Conservation (phyloP, 2,888 invertebrate genomes). For the Aleiodes alternator region DNA sequence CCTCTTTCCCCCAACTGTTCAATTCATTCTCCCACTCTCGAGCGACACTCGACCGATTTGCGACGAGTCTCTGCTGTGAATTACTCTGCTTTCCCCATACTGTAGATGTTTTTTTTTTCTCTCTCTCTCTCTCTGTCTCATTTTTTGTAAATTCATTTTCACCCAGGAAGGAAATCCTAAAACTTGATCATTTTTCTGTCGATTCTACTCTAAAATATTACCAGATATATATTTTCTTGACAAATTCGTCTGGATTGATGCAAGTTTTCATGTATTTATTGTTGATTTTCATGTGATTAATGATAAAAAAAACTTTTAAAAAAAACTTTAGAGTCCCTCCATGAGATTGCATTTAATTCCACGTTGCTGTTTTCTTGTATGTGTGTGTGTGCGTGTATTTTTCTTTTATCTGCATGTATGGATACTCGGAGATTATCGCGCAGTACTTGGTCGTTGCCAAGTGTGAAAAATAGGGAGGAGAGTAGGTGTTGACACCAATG, state of each 20-base stretch:
- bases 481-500: slow-evolving; percentile 40
- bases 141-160: not conserved
- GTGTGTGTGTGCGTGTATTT: too few species aligned
- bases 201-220: not conserved
- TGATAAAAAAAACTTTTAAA: slow-evolving; percentile 8
- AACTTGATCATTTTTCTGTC: not conserved
- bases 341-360: not conserved
- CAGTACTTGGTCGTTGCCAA: not conserved
- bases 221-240: not conserved
- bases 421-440: not conserved
- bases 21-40: slow-evolving; percentile 5
- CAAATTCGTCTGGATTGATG: not conserved
- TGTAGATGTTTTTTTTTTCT: not conserved
- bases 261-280: too few species aligned
- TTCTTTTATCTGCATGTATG: not conserved
- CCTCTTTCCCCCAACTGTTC: slow-evolving; percentile 52
- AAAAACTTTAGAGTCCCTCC: not conserved
- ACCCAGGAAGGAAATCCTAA: not conserved
- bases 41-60: slow-evolving; percentile 49
- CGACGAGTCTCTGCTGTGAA: slow-evolving; percentile 31
- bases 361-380: not conserved
- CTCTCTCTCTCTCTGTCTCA: too few species aligned
- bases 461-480: slow-evolving; percentile 13
- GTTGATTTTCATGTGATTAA: not conserved
- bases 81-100: not conserved